Evolutionary conservation across 2,888 invertebrate genomes (phyloP), one percentile per base, ranked within the genome.

Genomic region (Bellardia pandia): DNA sequence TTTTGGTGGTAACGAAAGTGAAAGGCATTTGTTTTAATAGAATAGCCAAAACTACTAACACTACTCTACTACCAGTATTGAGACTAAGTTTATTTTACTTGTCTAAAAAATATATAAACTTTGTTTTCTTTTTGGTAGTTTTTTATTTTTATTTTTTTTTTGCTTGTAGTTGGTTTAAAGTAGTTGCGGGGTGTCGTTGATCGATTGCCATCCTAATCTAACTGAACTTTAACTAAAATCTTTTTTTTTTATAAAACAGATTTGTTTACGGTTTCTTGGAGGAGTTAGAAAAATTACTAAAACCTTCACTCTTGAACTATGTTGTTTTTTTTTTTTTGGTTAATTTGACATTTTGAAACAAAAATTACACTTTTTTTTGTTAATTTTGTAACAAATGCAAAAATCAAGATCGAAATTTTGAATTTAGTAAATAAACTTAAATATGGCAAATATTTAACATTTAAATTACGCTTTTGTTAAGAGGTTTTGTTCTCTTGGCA

Each of bases 261-360:
- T 69, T 8, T 83, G 58, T 69, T 76, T 68, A 45, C 4, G 53
- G 33, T 71, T 79, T 60, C 11, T 71, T 66, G 76, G 37, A 84
- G 79, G 60, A 64, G 86, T 64, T 77, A 48, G 48, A 84, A 78
- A 85, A 86, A 80, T 85, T 72, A 89, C 88, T 80, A 40, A 89
- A 89, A 88, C 89, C 89, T 89, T 88, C 89, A 89, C 89, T 85
- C 88, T 89, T 89, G 89, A 89, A 86, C 86, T 86, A 84, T 84
- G 86, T 80, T 84, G 86, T 80, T 85, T 85, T 42, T 37, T 53
- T 82, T 51, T 51, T 45, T 6, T n/a, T 45, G 40, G 40, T 75
- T 69, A 83, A 84, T 84, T 86, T 86, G 86, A 86, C 86, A 86
- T 86, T 86, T 86, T 74, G 60, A 68, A 68, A n/a, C 42, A 33